phyloP scores from a whole-genome alignment of 35 echinoderm and acorn worm genomes.

The Apostichopus japonicus region DNA sequence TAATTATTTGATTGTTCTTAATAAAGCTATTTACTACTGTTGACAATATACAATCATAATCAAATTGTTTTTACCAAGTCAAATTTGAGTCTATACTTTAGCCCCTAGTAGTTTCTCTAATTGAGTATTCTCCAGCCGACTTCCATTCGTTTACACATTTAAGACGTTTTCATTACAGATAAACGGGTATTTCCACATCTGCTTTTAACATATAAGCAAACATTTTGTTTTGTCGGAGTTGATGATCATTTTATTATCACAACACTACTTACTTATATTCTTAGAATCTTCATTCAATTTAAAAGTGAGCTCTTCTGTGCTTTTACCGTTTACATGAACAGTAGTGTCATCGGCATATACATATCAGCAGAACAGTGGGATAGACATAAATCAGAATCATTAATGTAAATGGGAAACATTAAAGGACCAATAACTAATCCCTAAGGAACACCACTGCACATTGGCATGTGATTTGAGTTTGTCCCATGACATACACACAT shows the following conservation, averaged over 20 bases:
- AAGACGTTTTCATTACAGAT: background rate
- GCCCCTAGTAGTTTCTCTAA: background rate
- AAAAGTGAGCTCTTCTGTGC: background rate
- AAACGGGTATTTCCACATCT: background rate
- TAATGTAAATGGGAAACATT: slow-evolving; percentile 21
- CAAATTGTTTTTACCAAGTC: background rate
- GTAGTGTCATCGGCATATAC: slow-evolving; percentile 10
- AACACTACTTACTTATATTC: background rate
- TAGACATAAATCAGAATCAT: background rate
- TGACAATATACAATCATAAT: background rate
- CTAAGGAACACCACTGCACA: background rate
- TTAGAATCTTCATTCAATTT: background rate
- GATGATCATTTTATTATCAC: slow-evolving; percentile 24
- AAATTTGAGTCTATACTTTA: background rate
- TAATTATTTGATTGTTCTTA: background rate
- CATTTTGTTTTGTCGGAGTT: background rate
- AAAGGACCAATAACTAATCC: background rate
- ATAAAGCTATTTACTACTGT: background rate
- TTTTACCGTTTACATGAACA: slow-evolving; percentile 6
- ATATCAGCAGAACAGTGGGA: slow-evolving; percentile 3
- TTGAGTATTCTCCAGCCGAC: background rate
- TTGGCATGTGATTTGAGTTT: background rate
- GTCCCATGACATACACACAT: background rate
- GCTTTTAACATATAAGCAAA: slow-evolving; percentile 11
- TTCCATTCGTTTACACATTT: background rate